These are phyloP conservation scores for Ia io DNA, from an alignment of 2,113 vertebrate genomes.

Conservation along the genomic window DNA sequence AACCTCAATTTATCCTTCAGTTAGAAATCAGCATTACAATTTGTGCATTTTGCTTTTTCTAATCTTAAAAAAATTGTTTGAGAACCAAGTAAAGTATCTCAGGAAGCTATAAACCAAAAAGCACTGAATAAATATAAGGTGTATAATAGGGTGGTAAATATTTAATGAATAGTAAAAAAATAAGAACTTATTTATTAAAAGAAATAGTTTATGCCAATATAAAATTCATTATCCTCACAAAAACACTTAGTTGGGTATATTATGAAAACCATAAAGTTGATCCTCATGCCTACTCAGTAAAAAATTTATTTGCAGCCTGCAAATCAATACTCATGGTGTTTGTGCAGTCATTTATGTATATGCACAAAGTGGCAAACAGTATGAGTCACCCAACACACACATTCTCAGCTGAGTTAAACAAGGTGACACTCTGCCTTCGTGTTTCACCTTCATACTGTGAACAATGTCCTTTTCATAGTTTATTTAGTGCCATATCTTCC, in stretches of 20 bases:
- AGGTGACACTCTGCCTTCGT: neutral
- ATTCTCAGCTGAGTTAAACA: neutral
- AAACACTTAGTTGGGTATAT: neutral
- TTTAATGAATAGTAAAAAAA: neutral
- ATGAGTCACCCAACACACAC: neutral
- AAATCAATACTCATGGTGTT: neutral
- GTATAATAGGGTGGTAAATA: neutral
- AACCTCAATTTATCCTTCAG: neutral
- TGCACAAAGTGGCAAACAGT: neutral
- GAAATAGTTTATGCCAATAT: neutral
- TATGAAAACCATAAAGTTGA: neutral
- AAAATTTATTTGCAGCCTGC: neutral
- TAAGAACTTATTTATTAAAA: neutral
- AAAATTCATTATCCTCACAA: neutral
- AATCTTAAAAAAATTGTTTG: neutral
- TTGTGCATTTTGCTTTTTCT: neutral
- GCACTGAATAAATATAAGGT: neutral
- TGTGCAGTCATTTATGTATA: neutral
- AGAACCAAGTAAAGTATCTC: conserved; percentile 20
- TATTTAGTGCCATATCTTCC: neutral
- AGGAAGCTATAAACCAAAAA: neutral
- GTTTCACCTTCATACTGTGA: neutral
- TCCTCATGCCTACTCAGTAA: neutral
- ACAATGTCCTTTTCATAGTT: neutral
- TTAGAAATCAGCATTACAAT: neutral